phyloP scores from a whole-genome alignment of 1,140 invertebrate species.

The Idris sp. region DNA sequence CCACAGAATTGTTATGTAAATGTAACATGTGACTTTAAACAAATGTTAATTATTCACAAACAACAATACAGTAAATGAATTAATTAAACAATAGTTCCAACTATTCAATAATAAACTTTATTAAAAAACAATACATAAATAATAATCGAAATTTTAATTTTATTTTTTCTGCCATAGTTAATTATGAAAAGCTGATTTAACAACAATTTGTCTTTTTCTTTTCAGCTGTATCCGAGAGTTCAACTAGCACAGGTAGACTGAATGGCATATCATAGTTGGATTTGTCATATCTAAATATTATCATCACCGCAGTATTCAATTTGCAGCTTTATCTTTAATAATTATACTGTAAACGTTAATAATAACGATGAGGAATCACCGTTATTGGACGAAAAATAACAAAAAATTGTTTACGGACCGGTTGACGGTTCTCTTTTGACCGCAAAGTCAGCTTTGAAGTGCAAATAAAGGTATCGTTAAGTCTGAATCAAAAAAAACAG shows the following conservation, averaged over 20 bases:
- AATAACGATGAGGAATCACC: constrained; percentile 57
- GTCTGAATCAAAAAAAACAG: constrained; percentile 36
- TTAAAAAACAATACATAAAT: too few relatives aligned
- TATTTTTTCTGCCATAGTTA: neutral
- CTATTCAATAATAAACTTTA: too few relatives aligned
- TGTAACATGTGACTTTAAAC: too few relatives aligned
- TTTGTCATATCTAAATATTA: constrained; percentile 70
- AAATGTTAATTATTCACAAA: too few relatives aligned
- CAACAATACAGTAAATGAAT: too few relatives aligned
- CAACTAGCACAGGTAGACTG: constrained; percentile 78
- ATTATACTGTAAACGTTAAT: constrained; percentile 70
- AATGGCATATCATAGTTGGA: constrained; percentile 65
- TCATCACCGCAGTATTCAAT: constrained; percentile 76
- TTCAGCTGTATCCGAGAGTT: constrained; percentile 82
- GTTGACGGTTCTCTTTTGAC: constrained; percentile 1
- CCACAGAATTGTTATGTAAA: too few relatives aligned
- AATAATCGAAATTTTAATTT: too few relatives aligned
- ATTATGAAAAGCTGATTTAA: constrained; percentile 3
- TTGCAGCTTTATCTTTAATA: constrained; percentile 76
- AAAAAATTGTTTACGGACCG: constrained; percentile 16
- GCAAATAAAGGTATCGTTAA: constrained; percentile 20
- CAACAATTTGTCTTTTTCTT: neutral
- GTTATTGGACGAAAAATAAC: constrained; percentile 32
- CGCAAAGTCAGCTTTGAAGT: constrained; percentile 39
- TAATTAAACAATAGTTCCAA: too few relatives aligned